Evolutionary conservation across 2,797 vertebrate genomes (phyloP).

Genomic region (Microcaecilia unicolor): DNA sequence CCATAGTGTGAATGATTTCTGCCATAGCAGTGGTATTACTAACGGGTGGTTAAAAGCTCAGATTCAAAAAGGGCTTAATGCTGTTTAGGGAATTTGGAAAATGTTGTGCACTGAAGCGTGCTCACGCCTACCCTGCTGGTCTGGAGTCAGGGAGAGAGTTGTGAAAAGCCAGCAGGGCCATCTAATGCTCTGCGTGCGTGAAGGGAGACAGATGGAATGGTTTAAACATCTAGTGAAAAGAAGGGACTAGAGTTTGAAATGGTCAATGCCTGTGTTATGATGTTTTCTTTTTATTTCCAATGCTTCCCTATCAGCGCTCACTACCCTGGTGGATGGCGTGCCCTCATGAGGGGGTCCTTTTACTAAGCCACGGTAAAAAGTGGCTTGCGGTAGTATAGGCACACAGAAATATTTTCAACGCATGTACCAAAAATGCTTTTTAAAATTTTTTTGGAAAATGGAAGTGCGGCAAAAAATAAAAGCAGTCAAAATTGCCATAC

Average conservation of each 20-base stretch:
- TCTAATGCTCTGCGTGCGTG: too few relatives aligned
- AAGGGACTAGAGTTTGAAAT: constrained; percentile 47
- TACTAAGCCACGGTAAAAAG: too few relatives aligned
- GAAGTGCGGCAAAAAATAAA: too few relatives aligned
- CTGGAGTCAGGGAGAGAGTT: constrained; percentile 50
- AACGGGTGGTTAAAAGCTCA: constrained; percentile 12
- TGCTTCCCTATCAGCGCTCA: constrained; percentile 56
- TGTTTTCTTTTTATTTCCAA: too few relatives aligned
- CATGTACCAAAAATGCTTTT: too few relatives aligned
- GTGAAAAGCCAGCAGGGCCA: constrained; percentile 45
- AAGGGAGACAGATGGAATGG: constrained; percentile 71
- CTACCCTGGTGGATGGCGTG: constrained; percentile 63
- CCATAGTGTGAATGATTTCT: constrained; percentile 27
- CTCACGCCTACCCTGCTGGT: too few relatives aligned
- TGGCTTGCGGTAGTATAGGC: too few relatives aligned
- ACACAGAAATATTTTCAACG: too few relatives aligned
- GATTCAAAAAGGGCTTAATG: constrained; percentile 36
- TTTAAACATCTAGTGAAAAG: constrained; percentile 60
- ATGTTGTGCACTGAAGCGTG: constrained; percentile 33
- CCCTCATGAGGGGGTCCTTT: constrained; percentile 63
- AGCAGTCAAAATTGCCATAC: too few relatives aligned
- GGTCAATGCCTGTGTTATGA: too few relatives aligned
- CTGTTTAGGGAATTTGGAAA: constrained; percentile 35
- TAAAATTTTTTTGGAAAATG: too few relatives aligned
- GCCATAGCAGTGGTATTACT: constrained; percentile 18